These are phyloP conservation scores for Anoplophora glabripennis DNA, from an alignment of 1,140 invertebrate species.

Conservation along the genomic window DNA sequence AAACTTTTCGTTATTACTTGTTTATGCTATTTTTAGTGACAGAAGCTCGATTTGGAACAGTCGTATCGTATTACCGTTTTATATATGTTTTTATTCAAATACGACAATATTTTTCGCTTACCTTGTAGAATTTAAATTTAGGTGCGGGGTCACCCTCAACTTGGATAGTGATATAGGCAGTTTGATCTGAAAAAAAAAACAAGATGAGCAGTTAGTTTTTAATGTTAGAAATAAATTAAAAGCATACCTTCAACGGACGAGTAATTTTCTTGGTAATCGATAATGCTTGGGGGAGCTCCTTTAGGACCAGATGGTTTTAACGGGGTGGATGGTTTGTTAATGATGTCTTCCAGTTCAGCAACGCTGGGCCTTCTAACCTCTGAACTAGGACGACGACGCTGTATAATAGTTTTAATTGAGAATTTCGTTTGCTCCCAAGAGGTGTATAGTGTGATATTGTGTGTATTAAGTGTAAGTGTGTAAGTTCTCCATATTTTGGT, in stretches of 20 bases:
- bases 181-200: slow-evolving; percentile 66
- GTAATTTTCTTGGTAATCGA: slow-evolving; percentile 87
- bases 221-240: not conserved
- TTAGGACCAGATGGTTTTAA: slow-evolving; percentile 71
- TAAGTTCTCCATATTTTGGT: too few relatives aligned
- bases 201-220: not conserved
- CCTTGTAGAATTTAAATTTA: slow-evolving; percentile 95
- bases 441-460: too few relatives aligned
- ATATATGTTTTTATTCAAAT: too few relatives aligned
- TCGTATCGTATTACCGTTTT: too few relatives aligned
- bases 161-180: slow-evolving; percentile 81
- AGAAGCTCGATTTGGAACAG: too few relatives aligned
- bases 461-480: too few relatives aligned
- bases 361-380: slow-evolving; percentile 82
- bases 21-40: too few relatives aligned
- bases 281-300: slow-evolving; percentile 82
- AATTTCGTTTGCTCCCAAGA: too few relatives aligned
- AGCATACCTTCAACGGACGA: slow-evolving; percentile 82
- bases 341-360: slow-evolving; percentile 82
- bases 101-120: slow-evolving; percentile 41
- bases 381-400: slow-evolving; percentile 81
- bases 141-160: slow-evolving; percentile 91
- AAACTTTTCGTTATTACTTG: too few relatives aligned
- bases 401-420: slow-evolving; percentile 31
- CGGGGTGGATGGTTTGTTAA: slow-evolving; percentile 89